Evolutionary conservation across 2,888 invertebrate genomes (phyloP).

Genomic region (Phrixothrix hirtus): DNA sequence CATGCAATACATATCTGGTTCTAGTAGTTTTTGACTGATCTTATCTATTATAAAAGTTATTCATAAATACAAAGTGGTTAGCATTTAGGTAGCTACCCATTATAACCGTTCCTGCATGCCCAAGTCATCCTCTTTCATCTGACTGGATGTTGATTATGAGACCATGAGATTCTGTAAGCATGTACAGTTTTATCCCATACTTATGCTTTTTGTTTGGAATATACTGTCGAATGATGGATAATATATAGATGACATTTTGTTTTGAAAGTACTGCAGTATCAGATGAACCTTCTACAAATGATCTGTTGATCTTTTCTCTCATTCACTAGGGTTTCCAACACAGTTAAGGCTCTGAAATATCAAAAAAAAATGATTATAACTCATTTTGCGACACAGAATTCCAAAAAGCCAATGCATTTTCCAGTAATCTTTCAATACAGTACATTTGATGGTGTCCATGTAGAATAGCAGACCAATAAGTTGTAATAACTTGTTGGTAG

Average conservation of each 20-base stretch:
- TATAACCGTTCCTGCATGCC: neutral
- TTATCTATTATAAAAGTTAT: too few species aligned
- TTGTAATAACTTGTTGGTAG: too few species aligned
- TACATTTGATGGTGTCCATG: conserved; percentile 28
- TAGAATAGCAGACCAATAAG: conserved; percentile 31
- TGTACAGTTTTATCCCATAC: too few species aligned
- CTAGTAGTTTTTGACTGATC: too few species aligned
- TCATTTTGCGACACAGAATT: conserved; percentile 10
- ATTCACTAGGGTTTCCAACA: neutral
- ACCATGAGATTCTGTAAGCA: neutral
- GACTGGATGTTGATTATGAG: too few species aligned
- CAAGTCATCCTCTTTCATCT: neutral
- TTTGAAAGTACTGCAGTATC: too few species aligned
- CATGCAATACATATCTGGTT: neutral
- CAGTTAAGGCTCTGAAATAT: conserved; percentile 26
- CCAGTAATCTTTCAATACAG: conserved; percentile 30
- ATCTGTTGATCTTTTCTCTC: conserved; percentile 5
- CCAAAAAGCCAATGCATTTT: conserved; percentile 22
- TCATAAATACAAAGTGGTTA: neutral
- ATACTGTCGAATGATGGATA: neutral
- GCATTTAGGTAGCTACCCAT: neutral
- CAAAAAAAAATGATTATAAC: conserved; percentile 24
- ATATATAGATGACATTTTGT: neutral
- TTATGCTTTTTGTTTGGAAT: too few species aligned
- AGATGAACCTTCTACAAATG: neutral